A percentile compares a stretch with the other conserved stretches of the same genome.
These are phyloP conservation scores for Turdus rufiventris DNA, from an alignment of 2,113 vertebrate species.

Conservation along the genomic window DNA sequence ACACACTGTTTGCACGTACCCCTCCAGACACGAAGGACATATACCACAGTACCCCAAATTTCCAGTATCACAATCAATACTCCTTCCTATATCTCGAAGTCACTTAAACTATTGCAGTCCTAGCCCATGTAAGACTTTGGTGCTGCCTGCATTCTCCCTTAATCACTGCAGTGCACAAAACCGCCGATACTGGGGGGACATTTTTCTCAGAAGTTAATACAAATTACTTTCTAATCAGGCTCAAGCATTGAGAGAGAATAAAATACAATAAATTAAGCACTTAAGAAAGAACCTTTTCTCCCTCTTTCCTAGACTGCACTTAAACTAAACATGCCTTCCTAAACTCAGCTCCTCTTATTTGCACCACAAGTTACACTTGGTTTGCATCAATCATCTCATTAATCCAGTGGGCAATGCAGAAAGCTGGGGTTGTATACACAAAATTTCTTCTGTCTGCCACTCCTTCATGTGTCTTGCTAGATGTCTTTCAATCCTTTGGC, in stretches of 20 bases:
- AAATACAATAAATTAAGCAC: background rate
- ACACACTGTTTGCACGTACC: background rate
- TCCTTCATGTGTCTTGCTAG: background rate
- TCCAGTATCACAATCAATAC: background rate
- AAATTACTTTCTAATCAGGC: background rate
- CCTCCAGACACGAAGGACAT: background rate
- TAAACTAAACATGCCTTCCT: background rate
- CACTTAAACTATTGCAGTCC: background rate
- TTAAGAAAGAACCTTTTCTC: background rate
- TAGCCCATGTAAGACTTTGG: background rate
- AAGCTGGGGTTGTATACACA: background rate
- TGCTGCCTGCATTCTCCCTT: background rate
- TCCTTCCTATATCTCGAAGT: background rate
- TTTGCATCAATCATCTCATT: background rate
- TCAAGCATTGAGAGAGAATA: background rate
- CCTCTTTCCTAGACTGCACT: background rate
- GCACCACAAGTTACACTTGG: background rate
- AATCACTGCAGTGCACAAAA: background rate
- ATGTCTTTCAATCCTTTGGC: background rate
- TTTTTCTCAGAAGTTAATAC: background rate
- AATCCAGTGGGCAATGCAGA: background rate
- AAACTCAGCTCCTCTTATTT: background rate
- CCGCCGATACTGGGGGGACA: background rate
- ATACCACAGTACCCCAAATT: background rate
- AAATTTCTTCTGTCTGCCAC: background rate